Conservation (phyloP, 2,113 vertebrate species). For the Vulpes ferrilata region DNA sequence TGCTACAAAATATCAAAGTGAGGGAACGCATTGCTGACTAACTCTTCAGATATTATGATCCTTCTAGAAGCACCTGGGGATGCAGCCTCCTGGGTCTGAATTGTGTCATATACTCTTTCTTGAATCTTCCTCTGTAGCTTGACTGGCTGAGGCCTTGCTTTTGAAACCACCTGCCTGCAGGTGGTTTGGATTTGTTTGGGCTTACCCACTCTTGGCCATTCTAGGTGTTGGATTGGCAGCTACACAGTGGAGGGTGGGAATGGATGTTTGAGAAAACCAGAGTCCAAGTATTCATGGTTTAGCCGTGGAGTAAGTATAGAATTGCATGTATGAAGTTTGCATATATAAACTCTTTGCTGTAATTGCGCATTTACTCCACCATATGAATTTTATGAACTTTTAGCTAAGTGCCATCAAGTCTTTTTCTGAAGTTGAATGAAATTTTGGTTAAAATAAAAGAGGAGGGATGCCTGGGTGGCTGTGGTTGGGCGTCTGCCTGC, state of each 20-base stretch:
- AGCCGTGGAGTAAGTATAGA: background rate
- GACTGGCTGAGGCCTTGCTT: background rate
- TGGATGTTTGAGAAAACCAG: background rate
- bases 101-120: background rate
- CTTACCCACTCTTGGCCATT: background rate
- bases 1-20: background rate
- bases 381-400: background rate
- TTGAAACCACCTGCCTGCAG: background rate
- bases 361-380: background rate
- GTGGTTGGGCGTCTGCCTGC: no score
- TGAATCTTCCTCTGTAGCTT: background rate
- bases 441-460: constrained; percentile 12
- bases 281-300: background rate
- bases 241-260: background rate
- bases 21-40: background rate
- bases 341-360: background rate
- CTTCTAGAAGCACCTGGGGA: constrained; percentile 16
- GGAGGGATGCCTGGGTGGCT: background rate
- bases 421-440: background rate
- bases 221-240: background rate
- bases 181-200: background rate
- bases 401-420: background rate
- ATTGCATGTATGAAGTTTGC: background rate
- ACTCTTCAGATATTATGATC: background rate
- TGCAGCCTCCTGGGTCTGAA: background rate